These are phyloP conservation scores for Ahaetulla prasina DNA, from an alignment of 2,113 vertebrate genomes.

Conservation along the genomic window DNA sequence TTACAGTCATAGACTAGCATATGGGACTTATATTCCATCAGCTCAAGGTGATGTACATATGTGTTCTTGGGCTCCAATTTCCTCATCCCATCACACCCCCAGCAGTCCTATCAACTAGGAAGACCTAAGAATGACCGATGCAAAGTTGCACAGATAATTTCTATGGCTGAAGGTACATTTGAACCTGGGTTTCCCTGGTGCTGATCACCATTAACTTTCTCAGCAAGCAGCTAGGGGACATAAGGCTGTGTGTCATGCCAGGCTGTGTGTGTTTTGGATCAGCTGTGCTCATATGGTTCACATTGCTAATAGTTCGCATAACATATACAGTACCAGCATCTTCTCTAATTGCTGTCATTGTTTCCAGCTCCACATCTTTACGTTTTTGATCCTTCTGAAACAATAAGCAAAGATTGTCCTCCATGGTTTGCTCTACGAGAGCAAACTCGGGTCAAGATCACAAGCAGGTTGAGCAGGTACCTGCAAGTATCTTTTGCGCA, in stretches of 20 bases:
- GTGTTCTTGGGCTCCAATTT: neutral
- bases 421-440: neutral
- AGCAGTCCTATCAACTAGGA: neutral
- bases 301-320: neutral
- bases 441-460: neutral
- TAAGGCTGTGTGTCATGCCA: neutral
- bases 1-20: neutral
- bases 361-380: neutral
- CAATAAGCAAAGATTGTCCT: neutral
- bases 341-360: neutral
- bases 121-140: neutral
- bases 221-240: neutral
- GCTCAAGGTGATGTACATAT: neutral
- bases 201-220: neutral
- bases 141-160: neutral
- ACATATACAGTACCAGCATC: neutral
- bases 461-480: neutral
- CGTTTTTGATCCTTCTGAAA: neutral
- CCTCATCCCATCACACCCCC: neutral
- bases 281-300: neutral
- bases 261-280: neutral
- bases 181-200: neutral
- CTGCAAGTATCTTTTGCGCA: neutral
- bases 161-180: neutral
- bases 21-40: neutral